phyloP scores from a whole-genome alignment of 2,113 vertebrate genomes.

The Tetrax tetrax region DNA sequence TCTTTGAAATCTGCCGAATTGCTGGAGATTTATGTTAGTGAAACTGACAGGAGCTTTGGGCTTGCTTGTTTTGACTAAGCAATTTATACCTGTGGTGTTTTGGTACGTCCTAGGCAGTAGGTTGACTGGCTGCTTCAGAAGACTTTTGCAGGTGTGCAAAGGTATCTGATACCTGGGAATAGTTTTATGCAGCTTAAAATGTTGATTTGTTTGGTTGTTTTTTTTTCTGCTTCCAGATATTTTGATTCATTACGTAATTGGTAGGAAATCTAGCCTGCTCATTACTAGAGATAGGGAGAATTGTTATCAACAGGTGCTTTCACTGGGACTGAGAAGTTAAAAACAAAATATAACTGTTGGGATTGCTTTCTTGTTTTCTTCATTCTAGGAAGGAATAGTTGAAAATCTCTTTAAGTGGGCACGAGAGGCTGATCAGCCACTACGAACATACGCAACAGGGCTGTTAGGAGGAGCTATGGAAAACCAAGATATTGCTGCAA shows the following conservation, averaged over 20 bases:
- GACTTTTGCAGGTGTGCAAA: not conserved
- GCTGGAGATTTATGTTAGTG: not conserved
- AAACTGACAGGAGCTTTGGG: not conserved
- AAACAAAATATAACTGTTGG: not conserved
- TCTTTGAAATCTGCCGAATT: not conserved
- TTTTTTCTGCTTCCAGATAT: not conserved
- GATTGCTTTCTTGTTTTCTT: constrained; percentile 15
- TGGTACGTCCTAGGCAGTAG: not conserved
- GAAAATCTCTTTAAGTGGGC: constrained; percentile 98
- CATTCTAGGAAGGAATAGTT: constrained; percentile 92
- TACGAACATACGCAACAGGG: constrained; percentile 94
- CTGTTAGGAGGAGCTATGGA: constrained; percentile 98
- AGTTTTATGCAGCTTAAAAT: not conserved
- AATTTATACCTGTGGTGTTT: not conserved
- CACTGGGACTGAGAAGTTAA: not conserved
- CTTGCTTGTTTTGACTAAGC: not conserved
- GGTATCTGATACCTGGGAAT: not conserved
- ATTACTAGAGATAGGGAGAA: not conserved
- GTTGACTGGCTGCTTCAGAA: not conserved
- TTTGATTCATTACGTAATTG: not conserved
- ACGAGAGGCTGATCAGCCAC: constrained; percentile 91
- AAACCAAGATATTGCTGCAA: constrained; percentile 99
- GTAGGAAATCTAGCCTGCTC: not conserved
- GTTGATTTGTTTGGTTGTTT: not conserved
- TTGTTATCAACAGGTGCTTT: not conserved